Base-by-base conservation (phyloP, 2,888 invertebrate species). In the Anaspis maculata region DNA sequence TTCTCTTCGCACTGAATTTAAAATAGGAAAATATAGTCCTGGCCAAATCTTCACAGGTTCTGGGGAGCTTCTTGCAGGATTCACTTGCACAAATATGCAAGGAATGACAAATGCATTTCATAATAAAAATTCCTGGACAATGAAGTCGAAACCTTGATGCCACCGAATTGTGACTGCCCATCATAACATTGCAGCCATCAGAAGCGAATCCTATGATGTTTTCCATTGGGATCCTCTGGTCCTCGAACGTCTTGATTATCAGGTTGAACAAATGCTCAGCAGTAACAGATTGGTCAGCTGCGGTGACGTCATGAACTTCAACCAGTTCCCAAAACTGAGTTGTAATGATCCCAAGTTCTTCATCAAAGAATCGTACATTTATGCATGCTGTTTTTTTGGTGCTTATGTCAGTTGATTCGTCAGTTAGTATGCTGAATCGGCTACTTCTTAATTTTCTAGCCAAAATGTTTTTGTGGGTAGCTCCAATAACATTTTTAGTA, bases 141-240 rank as follows among this genome's bases (percentile, higher is more conserved):
- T 28, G 15, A 41, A 43, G 29, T 42, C 44, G 49, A 14, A 61
- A 45, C 27, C 50, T 46, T 12, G 41, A 41, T 7, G 51, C 51
- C 1, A 60, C 55, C 2, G 56, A 59, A 31, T 59, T 52, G 11
- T 50, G 35, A 32, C 40, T 15, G 1, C 57, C 58, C 14, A 57
- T 49, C 59, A 59, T 60, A 5, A 45, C 46, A 32, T 58, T 59
- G 11, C 55, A 58, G 0, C 57, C 58, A 32, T 59, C 56, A 3
- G 56, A 51, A 2, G 41, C 56, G 44, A 62, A 61, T 3, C 59
- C 59, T n/a, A 62, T 45, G 13, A 61, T 40, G 24, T 61, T 57
- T 32, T 44, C 28, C 23, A 50, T 23, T 13, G 54, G 53, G 14
- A 57, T 52, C 12, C 42, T 31, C n/a, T 28, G 14, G 16, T 25